Evolutionary conservation across 2,113 vertebrate genomes (phyloP).

Genomic region (Coryphaenoides rupestris): DNA sequence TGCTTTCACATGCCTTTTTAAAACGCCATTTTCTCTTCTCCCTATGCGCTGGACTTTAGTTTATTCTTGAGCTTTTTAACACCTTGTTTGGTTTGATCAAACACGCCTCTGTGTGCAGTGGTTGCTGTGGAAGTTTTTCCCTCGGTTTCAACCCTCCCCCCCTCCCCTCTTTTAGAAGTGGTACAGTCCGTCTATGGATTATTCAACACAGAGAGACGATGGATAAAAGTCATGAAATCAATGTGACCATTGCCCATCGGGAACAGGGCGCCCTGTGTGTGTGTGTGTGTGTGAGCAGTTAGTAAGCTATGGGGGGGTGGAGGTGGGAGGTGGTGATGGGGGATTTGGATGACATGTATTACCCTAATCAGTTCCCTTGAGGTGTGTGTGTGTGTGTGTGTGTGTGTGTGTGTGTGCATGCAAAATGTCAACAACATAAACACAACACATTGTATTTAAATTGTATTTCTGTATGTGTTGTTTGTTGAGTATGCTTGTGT

Average conservation of each 20-base stretch:
- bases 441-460: background rate
- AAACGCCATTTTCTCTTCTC: no score
- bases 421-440: background rate
- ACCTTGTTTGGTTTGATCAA: background rate
- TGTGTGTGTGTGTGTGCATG: background rate
- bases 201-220: conserved; percentile 39
- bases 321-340: no score
- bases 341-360: no score
- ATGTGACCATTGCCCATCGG: conserved; percentile 31
- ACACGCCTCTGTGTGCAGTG: background rate
- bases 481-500: background rate
- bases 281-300: no score
- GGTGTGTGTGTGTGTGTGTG: background rate
- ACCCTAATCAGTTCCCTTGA: no score
- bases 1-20: no score
- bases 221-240: conserved; percentile 16
- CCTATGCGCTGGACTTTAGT: background rate
- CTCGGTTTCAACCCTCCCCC: no score
- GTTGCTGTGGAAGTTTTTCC: background rate
- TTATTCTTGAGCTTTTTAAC: background rate
- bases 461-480: background rate
- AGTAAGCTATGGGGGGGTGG: no score
- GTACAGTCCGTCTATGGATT: conserved; percentile 27
- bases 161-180: background rate
- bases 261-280: conserved; percentile 15